Evolutionary conservation across 2,888 invertebrate genomes (phyloP), one percentile per base, ranked within the genome.

Genomic region (Amorpha juglandis): DNA sequence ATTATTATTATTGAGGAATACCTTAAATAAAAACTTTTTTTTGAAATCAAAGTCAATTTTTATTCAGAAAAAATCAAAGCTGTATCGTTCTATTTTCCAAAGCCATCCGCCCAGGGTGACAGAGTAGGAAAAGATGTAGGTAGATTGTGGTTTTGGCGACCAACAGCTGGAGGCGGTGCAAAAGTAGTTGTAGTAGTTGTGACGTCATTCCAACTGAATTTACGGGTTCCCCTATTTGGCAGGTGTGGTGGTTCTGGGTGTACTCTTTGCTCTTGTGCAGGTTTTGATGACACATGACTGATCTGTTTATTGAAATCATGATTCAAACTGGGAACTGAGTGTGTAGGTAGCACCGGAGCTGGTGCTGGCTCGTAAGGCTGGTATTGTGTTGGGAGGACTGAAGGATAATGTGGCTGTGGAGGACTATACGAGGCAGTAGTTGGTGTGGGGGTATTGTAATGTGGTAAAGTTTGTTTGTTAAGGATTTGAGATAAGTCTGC

Each of bases 91-190:
- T 72, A 83, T 77, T 86, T 85, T 64, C 82, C 80, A 66, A 81
- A 87, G 58, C 79, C 79, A 65, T 85, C 86, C 67, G 74, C 72
- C 85, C 88, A 88, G 0, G 86, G 81, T 1, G 86, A 77, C 16
- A 89, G 68, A 8, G 84, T 86, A 6, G 87, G 87, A 9, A 81
- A 71, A 16, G 86, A 71, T 1, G 81, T 78, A 0, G 79, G 79
- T 0, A 74, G 69, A 11, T 68, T 71, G 12, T 58, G 63, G n/a
- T 65, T 70, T 16, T 64, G 66, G 8, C 63, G 63, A 0, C 68
- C 67, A 19, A 42, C 16, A 7, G 63, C 19, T 19, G 38, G 19
- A 19, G 58, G 38, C 11, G 58, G 58, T 38, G 38, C 42, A 63
- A 19, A 58, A 45, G 63, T 69, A 27, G 63, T 45, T 6, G 67